Evolutionary conservation across 2,888 invertebrate species (phyloP).

Genomic region (Eupelmus urozonus): DNA sequence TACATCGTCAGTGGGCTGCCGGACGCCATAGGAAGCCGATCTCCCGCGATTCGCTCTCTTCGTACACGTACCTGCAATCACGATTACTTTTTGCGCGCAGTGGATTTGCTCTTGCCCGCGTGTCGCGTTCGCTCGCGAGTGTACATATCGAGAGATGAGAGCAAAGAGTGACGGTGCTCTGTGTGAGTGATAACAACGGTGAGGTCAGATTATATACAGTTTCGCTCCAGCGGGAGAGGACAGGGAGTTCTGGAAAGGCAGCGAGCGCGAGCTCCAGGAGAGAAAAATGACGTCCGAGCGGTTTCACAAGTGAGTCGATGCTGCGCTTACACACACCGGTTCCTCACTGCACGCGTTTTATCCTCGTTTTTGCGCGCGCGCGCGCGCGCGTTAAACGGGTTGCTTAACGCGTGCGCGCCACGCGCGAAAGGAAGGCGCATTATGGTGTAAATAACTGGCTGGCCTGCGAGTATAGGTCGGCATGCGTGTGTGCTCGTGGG

Average conservation of each 20-base stretch:
- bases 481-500: too few relatives aligned
- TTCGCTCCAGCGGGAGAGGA: too few relatives aligned
- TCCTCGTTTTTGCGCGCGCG: too few relatives aligned
- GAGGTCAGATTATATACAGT: not conserved
- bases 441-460: too few relatives aligned
- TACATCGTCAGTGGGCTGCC: slow-evolving; percentile 57
- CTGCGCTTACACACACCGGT: slow-evolving; percentile 9
- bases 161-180: not conserved
- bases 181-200: not conserved
- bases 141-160: not conserved
- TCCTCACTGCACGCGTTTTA: not conserved
- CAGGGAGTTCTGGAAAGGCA: too few relatives aligned
- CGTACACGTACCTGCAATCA: too few relatives aligned
- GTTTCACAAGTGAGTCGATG: slow-evolving; percentile 74
- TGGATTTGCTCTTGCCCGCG: too few relatives aligned
- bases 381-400: too few relatives aligned
- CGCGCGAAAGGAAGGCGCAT: too few relatives aligned
- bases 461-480: too few relatives aligned
- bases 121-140: not conserved
- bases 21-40: slow-evolving; percentile 61
- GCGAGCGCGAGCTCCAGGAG: not conserved
- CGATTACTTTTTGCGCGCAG: too few relatives aligned
- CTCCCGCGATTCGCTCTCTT: not conserved
- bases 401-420: too few relatives aligned
- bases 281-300: slow-evolving; percentile 71